Percentiles rank a stretch among this genome's conserved stretches.
These are phyloP conservation scores for Liopterus haemorrhoidalis DNA, from an alignment of 2,888 invertebrate species.

Conservation along the genomic window DNA sequence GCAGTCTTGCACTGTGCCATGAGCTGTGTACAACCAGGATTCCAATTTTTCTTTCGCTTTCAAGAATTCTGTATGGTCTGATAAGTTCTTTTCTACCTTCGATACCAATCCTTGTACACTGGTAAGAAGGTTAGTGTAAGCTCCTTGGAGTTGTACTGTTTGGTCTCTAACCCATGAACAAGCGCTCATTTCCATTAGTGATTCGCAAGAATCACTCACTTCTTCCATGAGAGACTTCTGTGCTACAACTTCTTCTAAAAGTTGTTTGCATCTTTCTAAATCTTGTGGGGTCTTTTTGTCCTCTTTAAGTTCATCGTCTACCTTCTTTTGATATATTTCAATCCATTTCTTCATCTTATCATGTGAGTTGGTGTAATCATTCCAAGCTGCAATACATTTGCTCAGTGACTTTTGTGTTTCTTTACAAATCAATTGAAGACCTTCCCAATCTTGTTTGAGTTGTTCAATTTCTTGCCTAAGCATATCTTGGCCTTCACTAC, in stretches of 20 bases:
- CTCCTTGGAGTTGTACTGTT: slow-evolving; percentile 75
- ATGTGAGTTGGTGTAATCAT: slow-evolving; percentile 67
- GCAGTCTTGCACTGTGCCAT: slow-evolving; percentile 76
- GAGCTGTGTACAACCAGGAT: slow-evolving; percentile 75
- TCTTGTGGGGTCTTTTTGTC: slow-evolving; percentile 74
- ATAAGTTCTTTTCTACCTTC: slow-evolving; percentile 82
- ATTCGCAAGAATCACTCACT: slow-evolving; percentile 79
- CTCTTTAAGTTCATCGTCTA: slow-evolving; percentile 57
- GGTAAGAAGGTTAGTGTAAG: slow-evolving; percentile 72
- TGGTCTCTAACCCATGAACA: slow-evolving; percentile 80
- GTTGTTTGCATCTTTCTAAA: slow-evolving; percentile 65
- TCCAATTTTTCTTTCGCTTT: slow-evolving; percentile 79
- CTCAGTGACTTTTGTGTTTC: slow-evolving; percentile 70
- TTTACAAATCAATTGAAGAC: slow-evolving; percentile 66
- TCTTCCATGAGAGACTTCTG: slow-evolving; percentile 76
- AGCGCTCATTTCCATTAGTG: slow-evolving; percentile 79
- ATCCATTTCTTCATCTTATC: slow-evolving; percentile 72
- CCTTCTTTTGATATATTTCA: slow-evolving; percentile 59
- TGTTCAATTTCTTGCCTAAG: slow-evolving; percentile 78
- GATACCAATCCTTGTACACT: slow-evolving; percentile 76
- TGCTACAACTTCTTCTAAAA: slow-evolving; percentile 68
- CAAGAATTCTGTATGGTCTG: slow-evolving; percentile 85
- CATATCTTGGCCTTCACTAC: slow-evolving; percentile 74
- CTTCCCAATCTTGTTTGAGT: slow-evolving; percentile 75
- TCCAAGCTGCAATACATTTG: slow-evolving; percentile 75